Evolutionary conservation across 2,888 invertebrate species (phyloP).

Genomic region (Acleris sparsana): DNA sequence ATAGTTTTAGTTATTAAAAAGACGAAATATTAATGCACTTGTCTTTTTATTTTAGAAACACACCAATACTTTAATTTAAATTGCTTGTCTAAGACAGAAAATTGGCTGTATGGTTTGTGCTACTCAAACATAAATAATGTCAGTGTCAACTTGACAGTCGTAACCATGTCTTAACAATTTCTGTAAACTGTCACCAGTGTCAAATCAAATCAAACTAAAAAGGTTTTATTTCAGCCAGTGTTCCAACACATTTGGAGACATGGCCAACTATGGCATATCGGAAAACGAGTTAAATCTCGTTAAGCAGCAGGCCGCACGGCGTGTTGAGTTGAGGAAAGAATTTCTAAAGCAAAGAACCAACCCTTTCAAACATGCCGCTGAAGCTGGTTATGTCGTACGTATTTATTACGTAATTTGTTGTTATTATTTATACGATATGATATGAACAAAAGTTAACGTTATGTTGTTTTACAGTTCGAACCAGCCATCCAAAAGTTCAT

Average conservation of each 20-base stretch:
- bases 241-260: slow-evolving; percentile 42
- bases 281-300: slow-evolving; percentile 61
- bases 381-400: slow-evolving; percentile 86
- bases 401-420: slow-evolving; percentile 43
- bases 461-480: slow-evolving; percentile 85
- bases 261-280: slow-evolving; percentile 75
- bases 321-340: slow-evolving; percentile 80
- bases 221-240: slow-evolving; percentile 25
- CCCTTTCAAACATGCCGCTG: slow-evolving; percentile 84
- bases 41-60: too few relatives aligned
- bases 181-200: background rate
- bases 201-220: slow-evolving; percentile 22
- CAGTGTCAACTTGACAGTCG: background rate
- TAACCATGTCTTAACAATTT: slow-evolving; percentile 9
- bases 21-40: too few relatives aligned
- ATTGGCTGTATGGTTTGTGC: too few relatives aligned
- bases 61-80: too few relatives aligned
- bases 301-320: slow-evolving; percentile 78
- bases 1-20: too few relatives aligned
- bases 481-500: slow-evolving; percentile 86
- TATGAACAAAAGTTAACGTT: background rate
- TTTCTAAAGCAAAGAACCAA: slow-evolving; percentile 85
- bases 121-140: too few relatives aligned
- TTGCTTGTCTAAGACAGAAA: too few relatives aligned
- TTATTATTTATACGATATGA: slow-evolving; percentile 18